Conservation (phyloP, 2,797 vertebrate genomes). For the Artibeus jamaicensis region DNA sequence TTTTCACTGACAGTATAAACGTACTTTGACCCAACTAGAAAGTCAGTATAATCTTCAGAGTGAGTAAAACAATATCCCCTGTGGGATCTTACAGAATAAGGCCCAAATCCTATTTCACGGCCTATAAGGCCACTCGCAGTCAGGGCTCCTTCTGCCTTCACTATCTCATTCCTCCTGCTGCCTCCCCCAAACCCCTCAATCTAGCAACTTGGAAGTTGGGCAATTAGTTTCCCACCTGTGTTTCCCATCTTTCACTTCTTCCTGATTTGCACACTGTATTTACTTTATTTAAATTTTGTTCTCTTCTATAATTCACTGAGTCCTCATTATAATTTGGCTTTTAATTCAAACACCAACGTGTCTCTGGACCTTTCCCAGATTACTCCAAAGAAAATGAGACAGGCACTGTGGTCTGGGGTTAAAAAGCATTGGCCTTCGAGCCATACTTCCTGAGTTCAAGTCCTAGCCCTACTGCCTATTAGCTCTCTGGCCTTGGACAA, state of each 20-base stretch:
- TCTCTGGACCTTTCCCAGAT: neutral
- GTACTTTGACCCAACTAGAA: neutral
- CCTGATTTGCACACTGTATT: neutral
- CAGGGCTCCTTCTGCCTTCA: neutral
- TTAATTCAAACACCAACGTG: neutral
- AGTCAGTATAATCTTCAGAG: neutral
- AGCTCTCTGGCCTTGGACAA: neutral
- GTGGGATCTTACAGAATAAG: neutral
- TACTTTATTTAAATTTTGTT: neutral
- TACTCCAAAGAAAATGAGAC: neutral
- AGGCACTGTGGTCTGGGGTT: neutral
- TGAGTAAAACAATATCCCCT: neutral
- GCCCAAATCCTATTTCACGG: too few relatives aligned
- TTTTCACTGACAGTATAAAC: conserved; percentile 22
- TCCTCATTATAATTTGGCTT: neutral
- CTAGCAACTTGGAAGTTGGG: neutral
- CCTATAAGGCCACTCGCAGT: neutral
- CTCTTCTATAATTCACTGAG: neutral
- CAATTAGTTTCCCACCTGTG: neutral
- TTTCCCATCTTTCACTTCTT: neutral
- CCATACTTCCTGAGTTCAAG: neutral
- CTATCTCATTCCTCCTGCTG: neutral
- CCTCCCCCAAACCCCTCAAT: neutral
- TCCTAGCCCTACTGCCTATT: neutral
- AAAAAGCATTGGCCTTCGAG: neutral